Conservation (phyloP, 2,113 vertebrate species). For the Galbula dea region DNA sequence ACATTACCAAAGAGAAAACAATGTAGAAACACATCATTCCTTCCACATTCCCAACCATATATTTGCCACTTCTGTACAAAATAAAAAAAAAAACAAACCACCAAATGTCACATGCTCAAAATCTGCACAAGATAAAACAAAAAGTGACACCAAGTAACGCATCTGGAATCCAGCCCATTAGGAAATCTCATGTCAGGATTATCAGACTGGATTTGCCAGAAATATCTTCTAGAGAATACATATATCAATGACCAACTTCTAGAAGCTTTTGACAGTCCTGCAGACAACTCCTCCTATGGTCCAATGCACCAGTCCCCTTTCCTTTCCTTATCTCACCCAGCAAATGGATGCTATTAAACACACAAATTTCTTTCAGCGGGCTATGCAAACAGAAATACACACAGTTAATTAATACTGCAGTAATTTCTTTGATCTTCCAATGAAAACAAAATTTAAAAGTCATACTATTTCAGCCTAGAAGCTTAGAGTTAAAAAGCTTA, state of each 20-base stretch:
- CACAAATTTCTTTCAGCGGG: background rate
- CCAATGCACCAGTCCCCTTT: background rate
- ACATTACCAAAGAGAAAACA: background rate
- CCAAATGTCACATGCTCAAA: background rate
- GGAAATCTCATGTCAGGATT: background rate
- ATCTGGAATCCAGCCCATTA: background rate
- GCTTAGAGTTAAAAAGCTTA: constrained; percentile 52
- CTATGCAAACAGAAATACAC: background rate
- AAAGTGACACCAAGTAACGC: background rate
- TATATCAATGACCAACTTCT: background rate
- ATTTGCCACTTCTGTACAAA: background rate
- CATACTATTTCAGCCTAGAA: constrained; percentile 42
- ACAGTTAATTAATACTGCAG: constrained; percentile 19
- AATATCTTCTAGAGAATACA: background rate
- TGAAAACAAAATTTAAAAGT: constrained; percentile 47
- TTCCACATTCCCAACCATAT: background rate
- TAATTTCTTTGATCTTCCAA: constrained; percentile 38
- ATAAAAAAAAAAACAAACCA: no score
- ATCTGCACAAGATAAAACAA: background rate
- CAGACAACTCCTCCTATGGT: background rate
- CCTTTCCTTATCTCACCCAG: constrained; percentile 2
- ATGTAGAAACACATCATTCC: background rate
- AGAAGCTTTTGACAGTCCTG: background rate
- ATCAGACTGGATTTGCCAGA: background rate
- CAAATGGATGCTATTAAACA: background rate